Evolutionary conservation across 2,888 invertebrate species (phyloP), one percentile per base, ranked within the genome.

Genomic region (Cantharis rufa): DNA sequence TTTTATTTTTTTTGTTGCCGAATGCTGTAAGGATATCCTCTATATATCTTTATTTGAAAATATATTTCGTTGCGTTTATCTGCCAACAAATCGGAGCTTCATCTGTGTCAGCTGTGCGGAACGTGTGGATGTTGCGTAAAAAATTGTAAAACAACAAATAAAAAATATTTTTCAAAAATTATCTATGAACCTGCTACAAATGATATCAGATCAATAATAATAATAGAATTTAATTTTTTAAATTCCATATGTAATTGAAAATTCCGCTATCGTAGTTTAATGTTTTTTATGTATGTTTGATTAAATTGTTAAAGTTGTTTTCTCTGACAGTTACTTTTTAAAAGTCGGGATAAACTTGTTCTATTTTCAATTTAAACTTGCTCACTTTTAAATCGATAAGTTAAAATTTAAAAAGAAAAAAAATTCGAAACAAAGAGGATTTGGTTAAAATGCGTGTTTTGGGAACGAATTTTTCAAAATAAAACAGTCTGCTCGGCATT

Each of bases 21-120:
- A 74, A 74, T 72, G 76, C 72, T 73, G 70, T 72, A 76, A 73
- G 76, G 76, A 72, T 72, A 72, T 73, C 70, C 76, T 72, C 72
- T 72, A 76, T 73, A 76, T 73, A 72, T 72, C 75, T 72, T 76
- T 76, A 73, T 76, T 76, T 68, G 64, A 63, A 76, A 76, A 76
- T 72, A 76, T 76, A 76, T 73, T 76, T 76, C 70, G 64, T 66
- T 73, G 70, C 63, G 76, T 70, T 74, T 76, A 72, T 72, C 72
- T 76, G 72, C 66, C 72, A 76, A 76, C 76, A 76, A 76, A 76
- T 76, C 76, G 76, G 68, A 73, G 69, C 76, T 72, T 76, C 76
- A 76, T 72, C 76, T 76, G 76, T 70, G 72, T 72, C 76, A 76
- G 76, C 76, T 76, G 76, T 73, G 76, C 71, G 76, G 70, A 76